These are phyloP conservation scores for Platygyra sinensis DNA, from an alignment of 64 coral and sea anemone genomes.

Conservation along the genomic window DNA sequence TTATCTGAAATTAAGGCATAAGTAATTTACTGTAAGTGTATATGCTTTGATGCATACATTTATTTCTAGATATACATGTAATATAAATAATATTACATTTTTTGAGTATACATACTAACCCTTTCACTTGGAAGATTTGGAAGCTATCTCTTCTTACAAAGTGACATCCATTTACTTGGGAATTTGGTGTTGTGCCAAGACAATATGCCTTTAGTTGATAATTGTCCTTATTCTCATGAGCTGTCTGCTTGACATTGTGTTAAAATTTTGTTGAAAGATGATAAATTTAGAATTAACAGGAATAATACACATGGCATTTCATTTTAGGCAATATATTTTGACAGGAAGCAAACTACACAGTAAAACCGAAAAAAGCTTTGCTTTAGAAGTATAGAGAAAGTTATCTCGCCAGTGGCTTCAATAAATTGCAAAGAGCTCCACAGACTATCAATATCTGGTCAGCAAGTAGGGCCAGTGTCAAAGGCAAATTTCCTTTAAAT, in stretches of 20 bases:
- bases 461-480: conserved; percentile 14
- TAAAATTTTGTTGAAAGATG: background rate
- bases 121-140: too few species aligned
- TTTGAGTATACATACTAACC: too few species aligned
- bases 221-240: too few species aligned
- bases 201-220: too few species aligned
- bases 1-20: conserved; percentile 45
- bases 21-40: conserved; percentile 48
- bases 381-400: background rate
- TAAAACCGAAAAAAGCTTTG: background rate
- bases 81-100: too few species aligned
- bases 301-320: background rate
- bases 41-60: background rate
- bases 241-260: too few species aligned
- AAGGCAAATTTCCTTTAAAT: conserved; percentile 33
- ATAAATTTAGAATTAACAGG: background rate
- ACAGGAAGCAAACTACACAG: background rate
- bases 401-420: conserved; percentile 31
- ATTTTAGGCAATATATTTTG: background rate
- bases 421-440: conserved; percentile 38
- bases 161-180: too few species aligned
- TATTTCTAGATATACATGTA: too few species aligned
- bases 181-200: too few species aligned
- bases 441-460: conserved; percentile 12
- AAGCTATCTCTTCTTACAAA: too few species aligned